Percentiles rank a stretch among this genome's conserved stretches.
phyloP scores from a whole-genome alignment of 2,797 vertebrate species.

The Rhynchotus rufescens region DNA sequence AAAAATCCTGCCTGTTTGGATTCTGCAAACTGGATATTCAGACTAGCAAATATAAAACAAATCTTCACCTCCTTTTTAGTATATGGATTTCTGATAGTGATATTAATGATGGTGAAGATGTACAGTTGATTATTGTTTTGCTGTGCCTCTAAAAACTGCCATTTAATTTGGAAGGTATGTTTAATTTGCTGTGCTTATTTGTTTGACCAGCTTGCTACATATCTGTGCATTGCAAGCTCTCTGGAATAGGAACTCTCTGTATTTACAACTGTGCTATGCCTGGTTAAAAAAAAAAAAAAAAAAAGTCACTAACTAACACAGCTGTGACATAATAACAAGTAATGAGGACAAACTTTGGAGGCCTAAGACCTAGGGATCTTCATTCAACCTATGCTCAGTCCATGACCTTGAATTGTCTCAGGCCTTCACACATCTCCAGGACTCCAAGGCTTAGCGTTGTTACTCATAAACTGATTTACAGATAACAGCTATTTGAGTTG shows the following conservation, averaged over 20 bases:
- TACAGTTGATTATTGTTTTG: background rate
- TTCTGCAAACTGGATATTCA: background rate
- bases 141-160: background rate
- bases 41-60: background rate
- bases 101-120: background rate
- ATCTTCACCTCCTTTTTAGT: background rate
- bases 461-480: background rate
- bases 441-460: background rate
- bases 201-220: background rate
- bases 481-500: background rate
- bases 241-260: background rate
- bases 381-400: background rate
- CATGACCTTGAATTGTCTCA: background rate
- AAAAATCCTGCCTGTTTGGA: background rate
- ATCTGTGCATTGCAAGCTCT: background rate
- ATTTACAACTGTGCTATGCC: background rate
- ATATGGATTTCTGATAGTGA: background rate
- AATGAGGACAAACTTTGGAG: background rate
- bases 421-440: background rate
- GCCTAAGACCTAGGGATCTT: background rate
- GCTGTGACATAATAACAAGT: background rate
- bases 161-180: background rate
- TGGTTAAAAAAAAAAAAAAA: background rate
- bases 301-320: background rate
- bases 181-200: background rate